phyloP scores from a whole-genome alignment of 2,888 invertebrate genomes.

The Heliconius ethilla region DNA sequence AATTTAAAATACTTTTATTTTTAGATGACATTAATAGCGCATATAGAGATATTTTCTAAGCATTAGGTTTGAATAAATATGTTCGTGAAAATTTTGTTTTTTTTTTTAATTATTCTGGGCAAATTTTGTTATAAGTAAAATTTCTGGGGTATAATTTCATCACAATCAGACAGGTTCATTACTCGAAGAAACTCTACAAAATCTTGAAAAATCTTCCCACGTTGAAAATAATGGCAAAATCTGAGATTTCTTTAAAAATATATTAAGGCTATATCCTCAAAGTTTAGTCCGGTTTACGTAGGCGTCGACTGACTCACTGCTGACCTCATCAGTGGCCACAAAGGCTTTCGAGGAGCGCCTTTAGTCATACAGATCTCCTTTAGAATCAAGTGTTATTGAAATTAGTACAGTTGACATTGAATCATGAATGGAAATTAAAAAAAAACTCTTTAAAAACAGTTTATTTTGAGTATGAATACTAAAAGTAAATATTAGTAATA shows the following conservation, averaged over 20 bases:
- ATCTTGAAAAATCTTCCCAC: too few species aligned
- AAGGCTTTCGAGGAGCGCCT: constrained; percentile 42
- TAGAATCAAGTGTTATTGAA: constrained; percentile 19
- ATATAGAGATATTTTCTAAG: too few species aligned
- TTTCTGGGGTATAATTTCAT: too few species aligned
- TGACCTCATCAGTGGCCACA: constrained; percentile 42
- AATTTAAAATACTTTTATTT: neutral
- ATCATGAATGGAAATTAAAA: neutral
- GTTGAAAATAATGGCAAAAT: neutral
- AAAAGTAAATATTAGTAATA: neutral
- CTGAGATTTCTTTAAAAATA: neutral
- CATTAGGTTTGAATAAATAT: too few species aligned
- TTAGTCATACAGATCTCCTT: constrained; percentile 33
- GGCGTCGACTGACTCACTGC: constrained; percentile 44
- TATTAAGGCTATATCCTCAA: constrained; percentile 35
- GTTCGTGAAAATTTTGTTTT: too few species aligned
- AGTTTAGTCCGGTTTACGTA: constrained; percentile 41
- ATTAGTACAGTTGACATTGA: constrained; percentile 15
- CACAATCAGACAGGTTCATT: too few species aligned
- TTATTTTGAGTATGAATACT: neutral
- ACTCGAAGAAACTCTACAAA: too few species aligned
- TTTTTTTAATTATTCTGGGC: too few species aligned
- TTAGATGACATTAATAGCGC: too few species aligned
- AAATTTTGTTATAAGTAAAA: too few species aligned
- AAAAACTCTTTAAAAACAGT: neutral